Evolutionary conservation across 2,888 invertebrate species (phyloP).

Genomic region (Scaptomyza polygonia): DNA sequence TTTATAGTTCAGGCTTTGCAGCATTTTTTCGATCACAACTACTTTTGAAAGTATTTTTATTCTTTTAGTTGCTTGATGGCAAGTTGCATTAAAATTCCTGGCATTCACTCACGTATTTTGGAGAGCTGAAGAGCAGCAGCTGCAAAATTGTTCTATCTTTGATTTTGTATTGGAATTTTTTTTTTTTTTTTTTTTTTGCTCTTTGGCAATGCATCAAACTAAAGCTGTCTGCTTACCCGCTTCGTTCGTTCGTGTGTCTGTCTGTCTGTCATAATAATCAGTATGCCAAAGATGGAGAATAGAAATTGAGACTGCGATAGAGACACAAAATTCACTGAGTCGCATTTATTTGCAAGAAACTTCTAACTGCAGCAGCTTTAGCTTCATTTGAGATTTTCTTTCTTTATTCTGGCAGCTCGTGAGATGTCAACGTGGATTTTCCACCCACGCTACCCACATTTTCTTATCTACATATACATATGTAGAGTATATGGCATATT

Average conservation of each 20-base stretch:
- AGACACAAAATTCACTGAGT: constrained; percentile 29
- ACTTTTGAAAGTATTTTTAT: constrained; percentile 21
- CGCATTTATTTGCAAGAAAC: constrained; percentile 26
- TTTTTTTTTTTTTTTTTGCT: not conserved
- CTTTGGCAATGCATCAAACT: constrained; percentile 42
- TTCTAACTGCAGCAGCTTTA: constrained; percentile 7
- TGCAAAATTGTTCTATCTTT: constrained; percentile 30
- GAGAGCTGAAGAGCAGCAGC: not conserved
- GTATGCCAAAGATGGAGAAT: constrained; percentile 17
- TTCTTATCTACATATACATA: constrained; percentile 14
- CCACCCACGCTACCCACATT: not conserved
- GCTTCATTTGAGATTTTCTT: constrained; percentile 32
- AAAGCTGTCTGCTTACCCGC: constrained; percentile 8
- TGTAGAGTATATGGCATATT: constrained; percentile 51
- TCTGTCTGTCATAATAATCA: constrained; percentile 51
- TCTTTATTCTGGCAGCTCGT: constrained; percentile 11
- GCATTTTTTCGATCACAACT: constrained; percentile 27
- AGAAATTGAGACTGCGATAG: not conserved
- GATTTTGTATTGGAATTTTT: constrained; percentile 44
- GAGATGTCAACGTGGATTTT: constrained; percentile 45
- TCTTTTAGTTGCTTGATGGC: constrained; percentile 8
- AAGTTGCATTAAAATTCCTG: constrained; percentile 37
- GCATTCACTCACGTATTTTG: constrained; percentile 33
- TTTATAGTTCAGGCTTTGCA: constrained; percentile 1
- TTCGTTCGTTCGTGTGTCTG: constrained; percentile 12